Conservation (phyloP, 2,113 vertebrate species). For the Sphaerodactylus townsendi region DNA sequence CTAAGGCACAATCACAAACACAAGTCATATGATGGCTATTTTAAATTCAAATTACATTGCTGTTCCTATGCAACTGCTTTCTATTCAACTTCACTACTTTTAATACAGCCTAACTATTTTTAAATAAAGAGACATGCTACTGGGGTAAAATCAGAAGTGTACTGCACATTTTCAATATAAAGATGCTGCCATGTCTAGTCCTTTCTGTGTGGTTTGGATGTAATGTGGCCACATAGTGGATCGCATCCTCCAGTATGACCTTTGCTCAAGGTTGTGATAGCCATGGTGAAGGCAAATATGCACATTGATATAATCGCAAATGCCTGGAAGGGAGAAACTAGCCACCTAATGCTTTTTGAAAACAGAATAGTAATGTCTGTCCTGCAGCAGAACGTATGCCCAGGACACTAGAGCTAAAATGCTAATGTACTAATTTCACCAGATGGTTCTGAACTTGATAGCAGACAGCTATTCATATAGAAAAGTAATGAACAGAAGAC, state of each 20-base stretch:
- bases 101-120: background rate
- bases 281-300: background rate
- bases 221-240: background rate
- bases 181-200: background rate
- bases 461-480: slow-evolving; percentile 22
- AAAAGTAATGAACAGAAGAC: slow-evolving; percentile 42
- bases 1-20: background rate
- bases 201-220: background rate
- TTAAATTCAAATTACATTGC: background rate
- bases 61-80: background rate
- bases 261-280: background rate
- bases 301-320: background rate
- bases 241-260: background rate
- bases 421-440: slow-evolving; percentile 29
- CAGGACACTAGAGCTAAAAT: background rate
- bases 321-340: background rate
- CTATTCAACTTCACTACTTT: background rate
- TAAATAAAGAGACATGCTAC: too few relatives aligned
- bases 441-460: slow-evolving; percentile 14
- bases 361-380: background rate
- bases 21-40: background rate
- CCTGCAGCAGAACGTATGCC: slow-evolving; percentile 30
- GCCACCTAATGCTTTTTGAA: background rate
- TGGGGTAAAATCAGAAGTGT: background rate
- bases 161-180: background rate